phyloP scores from a whole-genome alignment of 2,113 vertebrate genomes.

The Caranx ignobilis region DNA sequence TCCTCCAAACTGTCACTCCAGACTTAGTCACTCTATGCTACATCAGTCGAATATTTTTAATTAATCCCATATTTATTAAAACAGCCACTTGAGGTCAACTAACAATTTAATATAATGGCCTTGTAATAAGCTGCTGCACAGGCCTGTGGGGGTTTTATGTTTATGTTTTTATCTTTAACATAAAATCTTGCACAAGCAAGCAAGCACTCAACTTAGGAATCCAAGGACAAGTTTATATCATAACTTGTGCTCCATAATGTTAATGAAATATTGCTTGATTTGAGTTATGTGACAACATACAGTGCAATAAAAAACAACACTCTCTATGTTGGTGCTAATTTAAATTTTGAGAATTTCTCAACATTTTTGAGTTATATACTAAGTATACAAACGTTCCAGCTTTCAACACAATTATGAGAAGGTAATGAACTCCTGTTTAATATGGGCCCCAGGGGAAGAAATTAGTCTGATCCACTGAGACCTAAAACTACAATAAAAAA shows the following conservation, averaged over 20 bases:
- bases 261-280: not conserved
- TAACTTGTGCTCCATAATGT: too few relatives aligned
- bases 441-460: not conserved
- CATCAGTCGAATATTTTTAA: too few relatives aligned
- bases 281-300: not conserved
- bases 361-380: not conserved
- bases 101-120: not conserved
- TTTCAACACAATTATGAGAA: not conserved
- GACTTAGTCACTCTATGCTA: too few relatives aligned
- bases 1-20: too few relatives aligned
- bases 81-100: not conserved
- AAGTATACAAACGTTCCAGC: not conserved
- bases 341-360: too few relatives aligned
- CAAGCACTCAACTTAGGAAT: too few relatives aligned
- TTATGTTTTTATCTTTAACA: too few relatives aligned
- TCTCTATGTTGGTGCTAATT: too few relatives aligned
- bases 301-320: too few relatives aligned
- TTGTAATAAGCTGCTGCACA: not conserved
- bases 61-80: not conserved
- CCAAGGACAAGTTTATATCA: too few relatives aligned
- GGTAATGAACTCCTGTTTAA: not conserved
- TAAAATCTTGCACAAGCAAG: too few relatives aligned
- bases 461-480: not conserved
- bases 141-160: too few relatives aligned
- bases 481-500: not conserved